Percentiles rank a stretch among this genome's conserved stretches.
Conservation (phyloP, 1,140 invertebrate genomes). For the Phymastichus coffea region DNA sequence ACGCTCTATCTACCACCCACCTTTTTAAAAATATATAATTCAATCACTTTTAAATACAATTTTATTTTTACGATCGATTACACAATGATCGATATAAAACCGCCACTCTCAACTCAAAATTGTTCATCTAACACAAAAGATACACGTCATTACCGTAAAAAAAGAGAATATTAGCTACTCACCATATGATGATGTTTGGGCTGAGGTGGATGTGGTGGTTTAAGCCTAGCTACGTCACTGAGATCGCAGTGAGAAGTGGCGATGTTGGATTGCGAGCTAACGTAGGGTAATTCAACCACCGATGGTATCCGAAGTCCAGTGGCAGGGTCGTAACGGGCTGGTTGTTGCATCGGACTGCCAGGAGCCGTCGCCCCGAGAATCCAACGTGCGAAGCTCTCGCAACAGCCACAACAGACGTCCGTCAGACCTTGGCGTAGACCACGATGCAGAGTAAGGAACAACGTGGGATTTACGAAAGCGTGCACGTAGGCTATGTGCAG, state of each 20-base stretch:
- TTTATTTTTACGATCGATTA: too few species aligned
- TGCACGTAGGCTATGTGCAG: conserved; percentile 86
- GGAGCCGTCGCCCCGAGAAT: conserved; percentile 58
- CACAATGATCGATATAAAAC: too few species aligned
- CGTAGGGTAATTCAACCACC: not conserved
- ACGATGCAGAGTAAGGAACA: conserved; percentile 77
- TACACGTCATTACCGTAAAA: too few species aligned
- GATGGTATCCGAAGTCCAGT: too few species aligned
- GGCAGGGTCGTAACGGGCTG: conserved; percentile 30
- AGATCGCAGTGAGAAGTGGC: conserved; percentile 38
- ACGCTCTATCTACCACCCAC: too few species aligned
- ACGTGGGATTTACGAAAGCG: conserved; percentile 80
- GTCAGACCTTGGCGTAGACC: conserved; percentile 70
- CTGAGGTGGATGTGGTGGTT: conserved; percentile 53
- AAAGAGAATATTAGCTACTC: too few species aligned
- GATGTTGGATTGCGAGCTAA: not conserved
- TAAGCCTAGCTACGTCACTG: conserved; percentile 56
- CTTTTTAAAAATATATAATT: too few species aligned
- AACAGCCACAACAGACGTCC: conserved; percentile 73
- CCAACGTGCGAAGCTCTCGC: conserved; percentile 64
- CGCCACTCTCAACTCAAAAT: too few species aligned
- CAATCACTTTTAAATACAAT: too few species aligned
- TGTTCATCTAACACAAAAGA: too few species aligned
- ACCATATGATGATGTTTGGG: conserved; percentile 43
- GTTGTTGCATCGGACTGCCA: conserved; percentile 48